Evolutionary conservation across 2,113 vertebrate genomes (phyloP).

Genomic region (Bambusicola thoracicus): DNA sequence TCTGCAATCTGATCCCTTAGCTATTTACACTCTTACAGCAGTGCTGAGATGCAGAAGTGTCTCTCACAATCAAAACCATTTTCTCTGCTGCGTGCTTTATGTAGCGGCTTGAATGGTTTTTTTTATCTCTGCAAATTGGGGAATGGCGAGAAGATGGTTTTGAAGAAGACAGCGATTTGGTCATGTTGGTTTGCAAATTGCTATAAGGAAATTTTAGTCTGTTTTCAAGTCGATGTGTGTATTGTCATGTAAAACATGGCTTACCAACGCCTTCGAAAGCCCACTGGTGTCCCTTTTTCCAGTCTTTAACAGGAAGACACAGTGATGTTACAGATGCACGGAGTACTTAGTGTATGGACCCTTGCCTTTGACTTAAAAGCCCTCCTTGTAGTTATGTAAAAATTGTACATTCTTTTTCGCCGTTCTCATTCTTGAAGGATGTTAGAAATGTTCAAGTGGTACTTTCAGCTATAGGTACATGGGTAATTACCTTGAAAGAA

Average conservation of each 20-base stretch:
- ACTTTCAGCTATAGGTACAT: neutral
- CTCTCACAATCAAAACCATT: neutral
- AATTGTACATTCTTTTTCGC: accelerated
- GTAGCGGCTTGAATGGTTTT: neutral
- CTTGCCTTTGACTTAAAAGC: neutral
- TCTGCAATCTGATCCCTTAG: neutral
- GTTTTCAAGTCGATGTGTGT: neutral
- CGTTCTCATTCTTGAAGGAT: neutral
- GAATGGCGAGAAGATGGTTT: neutral
- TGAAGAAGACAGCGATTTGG: neutral
- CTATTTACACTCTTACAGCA: neutral
- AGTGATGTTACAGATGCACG: neutral
- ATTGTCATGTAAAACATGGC: neutral
- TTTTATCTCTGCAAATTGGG: neutral
- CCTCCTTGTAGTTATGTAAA: neutral
- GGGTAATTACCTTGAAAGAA: neutral
- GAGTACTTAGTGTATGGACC: neutral
- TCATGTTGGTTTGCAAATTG: neutral
- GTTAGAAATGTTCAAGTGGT: neutral
- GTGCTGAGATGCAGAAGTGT: neutral
- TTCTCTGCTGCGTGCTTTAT: neutral
- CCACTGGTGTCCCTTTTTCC: neutral
- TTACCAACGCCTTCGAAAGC: neutral
- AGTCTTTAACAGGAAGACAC: neutral
- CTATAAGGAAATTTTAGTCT: neutral